Base-by-base conservation (phyloP, 92 coral and sea anemone genomes). In the Heliopora coerulea region DNA sequence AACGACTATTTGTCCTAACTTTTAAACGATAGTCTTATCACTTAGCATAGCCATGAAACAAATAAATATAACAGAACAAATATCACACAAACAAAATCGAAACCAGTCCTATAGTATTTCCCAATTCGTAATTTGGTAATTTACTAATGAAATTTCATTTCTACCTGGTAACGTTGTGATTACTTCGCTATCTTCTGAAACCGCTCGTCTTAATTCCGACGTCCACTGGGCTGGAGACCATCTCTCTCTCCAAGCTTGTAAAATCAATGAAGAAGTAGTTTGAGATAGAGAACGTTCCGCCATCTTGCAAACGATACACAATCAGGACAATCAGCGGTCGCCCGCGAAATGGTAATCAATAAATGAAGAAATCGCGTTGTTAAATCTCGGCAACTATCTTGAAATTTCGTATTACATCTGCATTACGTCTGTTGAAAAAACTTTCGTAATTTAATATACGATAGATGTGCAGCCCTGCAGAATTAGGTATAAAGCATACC, bases 141-240 rank as follows among this genome's bases (percentile, higher is more conserved):
- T n/a, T n/a, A n/a, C 26, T 50, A 41, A 25, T 24, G 49, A 8
- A 17, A 25, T 48, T 61, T 28, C 1, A 5, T 30, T 5, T 68
- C 56, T 4, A 95, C 99, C 99, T 62, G 99, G 96, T 72, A 95
- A 74, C 15, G 88, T 83, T 54, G 82, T 85, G 12, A 81, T 59
- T 10, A 75, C 66, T 65, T 87, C 89, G 17, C 67, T 84, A 20
- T 88, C 84, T 41, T 68, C 85, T 17, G 77, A 86, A 12, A 80
- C 72, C 37, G 54, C 52, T 78, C 87, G 86, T 74, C 87, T 90
- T 32, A 95, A 82, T 78, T 95, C 88, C 25, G 91, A 88, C 0
- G 91, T 85, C 99, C 99, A 95, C 50, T 90, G 91, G 11, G 90
- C 73, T 25, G 99, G 97, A 30, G 89, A 85, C 99, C 99, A 95